Evolutionary conservation across 1,140 invertebrate species (phyloP).

Genomic region (Thaumetopoea pityocampa): DNA sequence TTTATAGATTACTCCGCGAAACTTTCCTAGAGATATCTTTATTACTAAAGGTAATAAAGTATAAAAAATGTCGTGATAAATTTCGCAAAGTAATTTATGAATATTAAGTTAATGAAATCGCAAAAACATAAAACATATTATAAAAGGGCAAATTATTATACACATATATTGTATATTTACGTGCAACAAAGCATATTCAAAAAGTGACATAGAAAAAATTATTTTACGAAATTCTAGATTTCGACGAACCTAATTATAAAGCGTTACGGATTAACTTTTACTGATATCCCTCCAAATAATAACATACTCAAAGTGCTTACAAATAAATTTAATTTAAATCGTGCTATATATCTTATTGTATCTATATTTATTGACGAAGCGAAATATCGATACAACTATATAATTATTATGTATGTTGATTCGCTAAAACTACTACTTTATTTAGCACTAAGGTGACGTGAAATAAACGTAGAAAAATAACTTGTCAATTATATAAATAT

Average conservation of each 20-base stretch:
- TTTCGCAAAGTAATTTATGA: no score
- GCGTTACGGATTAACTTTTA: constrained; percentile 66
- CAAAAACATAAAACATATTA: no score
- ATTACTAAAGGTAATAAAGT: constrained; percentile 31
- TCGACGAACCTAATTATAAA: constrained; percentile 74
- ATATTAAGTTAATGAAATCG: no score
- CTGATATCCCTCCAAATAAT: constrained; percentile 32
- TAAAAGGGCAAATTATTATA: no score
- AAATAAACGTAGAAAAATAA: constrained; percentile 73
- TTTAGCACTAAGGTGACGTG: constrained; percentile 61
- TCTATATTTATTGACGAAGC: constrained; percentile 41
- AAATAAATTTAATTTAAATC: constrained; percentile 17
- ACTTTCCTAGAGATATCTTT: no score
- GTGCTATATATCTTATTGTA: constrained; percentile 39
- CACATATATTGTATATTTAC: no score
- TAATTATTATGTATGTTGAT: constrained; percentile 24
- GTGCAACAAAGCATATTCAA: constrained; percentile 55
- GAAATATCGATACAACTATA: constrained; percentile 36
- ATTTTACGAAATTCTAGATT: constrained; percentile 68
- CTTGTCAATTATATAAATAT: constrained; percentile 69
- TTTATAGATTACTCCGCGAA: no score
- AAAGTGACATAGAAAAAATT: constrained; percentile 56
- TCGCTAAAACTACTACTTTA: constrained; percentile 36
- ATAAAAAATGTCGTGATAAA: no score
- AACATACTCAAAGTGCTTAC: constrained; percentile 17